Conservation (phyloP, 2,888 invertebrate genomes). For the Ennomos quercinarius region DNA sequence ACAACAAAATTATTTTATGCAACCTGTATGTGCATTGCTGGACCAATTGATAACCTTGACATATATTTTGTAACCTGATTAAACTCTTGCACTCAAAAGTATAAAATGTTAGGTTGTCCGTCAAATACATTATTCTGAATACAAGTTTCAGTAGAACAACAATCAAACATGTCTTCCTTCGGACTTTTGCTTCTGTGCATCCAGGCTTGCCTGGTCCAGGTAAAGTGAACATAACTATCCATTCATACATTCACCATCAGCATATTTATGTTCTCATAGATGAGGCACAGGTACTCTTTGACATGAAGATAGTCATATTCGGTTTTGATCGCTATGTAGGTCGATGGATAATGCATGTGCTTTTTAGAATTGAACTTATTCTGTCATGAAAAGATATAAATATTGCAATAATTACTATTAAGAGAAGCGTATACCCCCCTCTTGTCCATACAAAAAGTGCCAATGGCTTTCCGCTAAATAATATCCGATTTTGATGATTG, state of each 20-base stretch:
- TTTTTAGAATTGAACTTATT: no score
- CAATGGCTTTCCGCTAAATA: no score
- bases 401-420: no score
- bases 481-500: no score
- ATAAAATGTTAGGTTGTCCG: not conserved
- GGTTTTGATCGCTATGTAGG: no score
- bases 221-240: constrained; percentile 15
- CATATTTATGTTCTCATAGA: not conserved
- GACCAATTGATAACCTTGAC: not conserved
- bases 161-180: constrained; percentile 25
- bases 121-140: constrained; percentile 1
- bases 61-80: not conserved
- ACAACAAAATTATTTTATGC: no score
- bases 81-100: not conserved
- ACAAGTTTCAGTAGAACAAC: not conserved
- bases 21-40: no score
- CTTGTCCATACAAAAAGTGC: no score
- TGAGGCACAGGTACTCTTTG: not conserved
- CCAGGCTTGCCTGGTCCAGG: constrained; percentile 41
- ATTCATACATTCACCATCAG: not conserved
- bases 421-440: no score
- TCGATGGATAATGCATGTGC: no score
- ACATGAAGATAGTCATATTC: not conserved
- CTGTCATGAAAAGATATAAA: no score
- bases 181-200: constrained; percentile 19